These are phyloP conservation scores for Timandra comae DNA, from an alignment of 2,888 invertebrate genomes.

Conservation along the genomic window DNA sequence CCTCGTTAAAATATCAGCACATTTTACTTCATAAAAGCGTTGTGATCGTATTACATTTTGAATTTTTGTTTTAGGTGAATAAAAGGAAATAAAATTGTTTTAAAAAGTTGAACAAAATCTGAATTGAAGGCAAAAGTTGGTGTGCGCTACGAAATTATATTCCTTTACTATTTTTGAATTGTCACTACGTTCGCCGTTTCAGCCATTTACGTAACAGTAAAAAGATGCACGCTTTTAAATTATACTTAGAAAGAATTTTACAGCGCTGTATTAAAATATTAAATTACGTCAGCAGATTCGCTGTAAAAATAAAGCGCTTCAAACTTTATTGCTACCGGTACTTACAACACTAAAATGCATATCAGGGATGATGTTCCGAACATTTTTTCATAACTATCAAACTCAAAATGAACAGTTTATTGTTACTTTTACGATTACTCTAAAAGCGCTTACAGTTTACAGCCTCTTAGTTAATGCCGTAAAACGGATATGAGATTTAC, in stretches of 20 bases:
- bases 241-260: no score
- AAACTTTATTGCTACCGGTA: neutral
- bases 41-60: conserved; percentile 1
- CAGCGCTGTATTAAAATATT: no score
- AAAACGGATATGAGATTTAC: conserved; percentile 37
- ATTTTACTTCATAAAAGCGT: no score
- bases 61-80: no score
- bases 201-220: neutral
- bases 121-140: neutral
- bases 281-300: no score
- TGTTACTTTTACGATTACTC: conserved; percentile 38
- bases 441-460: conserved; percentile 37
- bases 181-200: no score
- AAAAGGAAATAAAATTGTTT: no score
- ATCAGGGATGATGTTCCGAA: conserved; percentile 9
- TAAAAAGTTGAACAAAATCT: no score
- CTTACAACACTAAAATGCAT: conserved; percentile 4
- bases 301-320: no score
- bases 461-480: conserved; percentile 36
- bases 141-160: conserved; percentile 2
- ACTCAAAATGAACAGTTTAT: conserved; percentile 30
- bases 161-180: no score
- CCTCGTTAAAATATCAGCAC: neutral
- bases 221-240: no score
- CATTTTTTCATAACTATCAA: conserved; percentile 20